Evolutionary conservation across 2,888 invertebrate genomes (phyloP), one percentile per base, ranked within the genome.

Genomic region (Polia nebulosa): DNA sequence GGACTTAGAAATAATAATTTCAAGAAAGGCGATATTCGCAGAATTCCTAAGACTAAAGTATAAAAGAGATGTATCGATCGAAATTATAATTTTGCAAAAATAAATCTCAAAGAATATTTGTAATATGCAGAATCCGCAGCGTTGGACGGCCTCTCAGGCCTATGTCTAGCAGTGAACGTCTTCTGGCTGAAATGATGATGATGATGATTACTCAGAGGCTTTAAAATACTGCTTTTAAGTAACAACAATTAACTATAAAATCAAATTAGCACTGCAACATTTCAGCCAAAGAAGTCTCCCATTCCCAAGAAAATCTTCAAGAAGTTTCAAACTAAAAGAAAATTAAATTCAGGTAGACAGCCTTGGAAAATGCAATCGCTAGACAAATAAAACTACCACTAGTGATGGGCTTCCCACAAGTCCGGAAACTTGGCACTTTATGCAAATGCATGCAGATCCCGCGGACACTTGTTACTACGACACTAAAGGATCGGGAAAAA

Each of bases 361-460:
- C 55, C 22, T 62, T 59, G 45, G 52, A 69, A 71, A 72, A 75
- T 70, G 76, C 70, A 76, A 79, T 78, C 65, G 55, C 62, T 66
- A 65, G 72, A 78, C 72, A 80, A 85, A 84, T 79, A 82, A 78
- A 85, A 85, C 76, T 71, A n/a, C 72, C 53, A 74, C 62, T 71
- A 71, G 78, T 81, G 83, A 83, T 81, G 79, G 78, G 84, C 82
- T 87, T 84, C 83, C 80, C 80, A 81, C 78, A 81, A 81, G 78
- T 81, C 84, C 85, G 74, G 73, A 67, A 80, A 87, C 85, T 85
- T 83, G 78, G 81, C 80, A 84, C 88, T 89, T 91, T 91, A 93
- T 92, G 91, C 87, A 90, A 93, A 93, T 92, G 80, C 89, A 92
- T 93, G 91, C 87, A 92, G 89, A 93, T 91, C 83, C 78, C 66